A percentile compares a stretch with the other conserved stretches of the same genome.
phyloP scores from a whole-genome alignment of 2,113 vertebrate genomes.

The Regulus satrapa region DNA sequence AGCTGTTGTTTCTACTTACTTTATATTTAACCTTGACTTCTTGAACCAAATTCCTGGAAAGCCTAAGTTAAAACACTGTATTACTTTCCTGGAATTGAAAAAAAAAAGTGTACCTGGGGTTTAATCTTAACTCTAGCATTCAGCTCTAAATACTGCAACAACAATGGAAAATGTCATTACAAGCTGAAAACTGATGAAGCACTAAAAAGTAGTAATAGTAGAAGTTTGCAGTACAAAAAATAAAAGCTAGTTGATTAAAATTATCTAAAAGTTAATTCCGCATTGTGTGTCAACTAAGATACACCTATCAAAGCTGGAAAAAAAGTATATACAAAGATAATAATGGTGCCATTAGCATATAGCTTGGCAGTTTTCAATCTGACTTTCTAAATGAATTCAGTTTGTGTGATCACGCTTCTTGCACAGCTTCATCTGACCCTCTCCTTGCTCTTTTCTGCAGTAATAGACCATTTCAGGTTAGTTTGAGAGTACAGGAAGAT shows the following conservation, averaged over 20 bases:
- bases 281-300: not conserved
- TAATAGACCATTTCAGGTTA: not conserved
- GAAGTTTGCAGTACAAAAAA: not conserved
- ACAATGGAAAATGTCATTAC: not conserved
- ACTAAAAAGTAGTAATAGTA: not conserved
- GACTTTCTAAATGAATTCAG: not conserved
- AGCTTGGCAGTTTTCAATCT: not conserved
- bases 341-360: not conserved
- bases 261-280: not conserved
- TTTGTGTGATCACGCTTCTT: not conserved
- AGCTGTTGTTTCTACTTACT: not conserved
- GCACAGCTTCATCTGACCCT: not conserved
- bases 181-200: not conserved
- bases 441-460: not conserved
- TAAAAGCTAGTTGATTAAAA: not conserved
- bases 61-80: not conserved
- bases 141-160: not conserved
- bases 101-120: not conserved
- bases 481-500: not conserved
- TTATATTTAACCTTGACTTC: slow-evolving; percentile 9
- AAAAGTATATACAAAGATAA: not conserved
- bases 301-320: not conserved
- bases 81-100: slow-evolving; percentile 5
- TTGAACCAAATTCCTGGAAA: slow-evolving; percentile 35
- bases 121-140: not conserved